Base-by-base conservation (phyloP, 2,888 invertebrate species). In the Ormia ochracea region DNA sequence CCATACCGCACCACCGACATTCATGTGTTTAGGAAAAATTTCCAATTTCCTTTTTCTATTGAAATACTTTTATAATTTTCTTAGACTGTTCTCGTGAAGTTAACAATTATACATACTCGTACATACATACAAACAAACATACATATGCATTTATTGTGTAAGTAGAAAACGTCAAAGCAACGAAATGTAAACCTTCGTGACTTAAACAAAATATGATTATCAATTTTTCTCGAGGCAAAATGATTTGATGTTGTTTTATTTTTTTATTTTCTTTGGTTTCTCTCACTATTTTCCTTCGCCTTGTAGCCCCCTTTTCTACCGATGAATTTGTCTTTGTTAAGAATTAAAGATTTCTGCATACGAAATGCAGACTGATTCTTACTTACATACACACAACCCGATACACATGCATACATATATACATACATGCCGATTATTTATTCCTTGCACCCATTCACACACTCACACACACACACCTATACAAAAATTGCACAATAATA, bases 141-240 rank as follows among this genome's bases (percentile, higher is more conserved):
- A n/a, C n/a, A 9, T 12, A 31, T 23, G 61, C 45, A 12, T 61
- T 50, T 70, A 61, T 72, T 72, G 61, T 77, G 36, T 56, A 74
- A 54, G 69, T 70, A 77, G 70, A 81, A 82, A 82, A 81, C 82
- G 82, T 82, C 82, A 82, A 82, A 82, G 81, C 78, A 83, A 80
- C 79, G 68, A 78, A 82, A 82, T 82, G 82, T 80, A 82, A 83
- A 82, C 81, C 82, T 83, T 83, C 83, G 83, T 83, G 83, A 83
- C 83, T 83, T 82, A 81, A 81, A 82, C 83, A 82, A 83, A 83
- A 83, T 83, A 82, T 82, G 83, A 83, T 83, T 83, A 83, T 83
- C 83, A 83, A 83, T 83, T 73, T 74, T 58, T 45, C 82, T 56
- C 3, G 26, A 38, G 76, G 82, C 80, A 61, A 1, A 43, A 52